These are phyloP conservation scores for Channallabes apus DNA, from an alignment of 2,797 vertebrate species.

Conservation along the genomic window DNA sequence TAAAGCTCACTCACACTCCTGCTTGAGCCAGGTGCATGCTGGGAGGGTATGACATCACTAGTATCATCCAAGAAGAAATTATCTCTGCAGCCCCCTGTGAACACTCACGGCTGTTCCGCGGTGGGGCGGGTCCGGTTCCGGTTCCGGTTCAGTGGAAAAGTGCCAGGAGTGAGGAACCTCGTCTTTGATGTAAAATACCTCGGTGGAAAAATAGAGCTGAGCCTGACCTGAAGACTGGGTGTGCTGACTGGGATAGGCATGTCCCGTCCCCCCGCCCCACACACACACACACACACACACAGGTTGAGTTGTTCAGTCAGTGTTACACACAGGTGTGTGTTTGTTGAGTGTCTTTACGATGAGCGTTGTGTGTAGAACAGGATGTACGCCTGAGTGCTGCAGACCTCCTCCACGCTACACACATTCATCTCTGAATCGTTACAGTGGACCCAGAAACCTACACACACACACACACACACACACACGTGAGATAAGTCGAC, in stretches of 20 bases:
- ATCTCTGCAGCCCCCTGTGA: neutral
- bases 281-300: constrained; percentile 13
- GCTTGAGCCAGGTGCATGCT: neutral
- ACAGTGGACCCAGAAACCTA: constrained; percentile 99
- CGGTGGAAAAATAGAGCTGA: constrained; percentile 27
- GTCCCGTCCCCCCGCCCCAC: neutral
- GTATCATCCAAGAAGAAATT: neutral
- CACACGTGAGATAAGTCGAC: no score
- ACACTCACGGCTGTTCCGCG: neutral
- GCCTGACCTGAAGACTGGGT: neutral
- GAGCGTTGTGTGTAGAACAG: constrained; percentile 99
- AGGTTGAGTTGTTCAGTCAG: neutral
- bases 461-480: constrained; percentile 28
- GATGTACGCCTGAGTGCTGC: constrained; percentile 99
- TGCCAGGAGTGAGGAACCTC: constrained; percentile 14
- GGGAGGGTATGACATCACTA: neutral
- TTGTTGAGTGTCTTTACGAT: constrained; percentile 63
- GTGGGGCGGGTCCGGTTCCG: neutral
- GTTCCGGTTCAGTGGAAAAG: constrained; percentile 3
- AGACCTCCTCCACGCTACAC: constrained; percentile 98
- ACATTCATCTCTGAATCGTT: constrained; percentile 99
- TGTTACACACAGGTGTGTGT: constrained; percentile 20
- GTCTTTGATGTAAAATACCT: constrained; percentile 33
- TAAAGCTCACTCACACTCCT: neutral
- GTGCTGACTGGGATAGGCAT: constrained; percentile 8